Conservation (phyloP, 2,888 invertebrate species). For the Acronicta psi region DNA sequence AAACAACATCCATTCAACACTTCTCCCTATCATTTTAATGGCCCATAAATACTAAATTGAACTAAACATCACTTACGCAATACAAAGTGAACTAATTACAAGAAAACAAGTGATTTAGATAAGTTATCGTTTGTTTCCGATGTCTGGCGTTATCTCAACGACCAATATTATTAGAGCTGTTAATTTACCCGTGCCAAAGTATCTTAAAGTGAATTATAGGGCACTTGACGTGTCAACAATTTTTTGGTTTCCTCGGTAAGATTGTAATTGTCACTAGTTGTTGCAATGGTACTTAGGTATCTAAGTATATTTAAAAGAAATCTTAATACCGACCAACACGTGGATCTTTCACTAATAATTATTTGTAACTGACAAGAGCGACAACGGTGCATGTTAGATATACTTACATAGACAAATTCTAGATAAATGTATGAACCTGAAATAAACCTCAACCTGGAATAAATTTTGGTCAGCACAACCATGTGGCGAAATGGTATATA, state of each 20-base stretch:
- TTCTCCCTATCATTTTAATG: conserved; percentile 30
- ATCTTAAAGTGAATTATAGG: conserved; percentile 42
- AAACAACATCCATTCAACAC: conserved; percentile 42
- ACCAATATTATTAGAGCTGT: conserved; percentile 52
- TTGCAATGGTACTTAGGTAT: too few species aligned
- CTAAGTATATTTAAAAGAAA: too few species aligned
- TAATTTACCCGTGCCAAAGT: conserved; percentile 42
- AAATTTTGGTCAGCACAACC: neutral
- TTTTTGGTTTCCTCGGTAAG: conserved; percentile 14
- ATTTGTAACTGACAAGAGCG: too few species aligned
- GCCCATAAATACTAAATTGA: conserved; percentile 51
- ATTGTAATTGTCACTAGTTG: conserved; percentile 25
- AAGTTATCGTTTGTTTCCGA: conserved; percentile 68
- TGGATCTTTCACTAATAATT: too few species aligned
- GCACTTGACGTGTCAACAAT: conserved; percentile 35
- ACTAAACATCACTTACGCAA: conserved; percentile 55
- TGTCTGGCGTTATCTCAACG: conserved; percentile 59
- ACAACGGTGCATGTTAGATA: too few species aligned
- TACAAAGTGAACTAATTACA: conserved; percentile 67
- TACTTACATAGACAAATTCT: too few species aligned
- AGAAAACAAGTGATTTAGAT: conserved; percentile 77
- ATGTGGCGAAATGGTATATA: too few species aligned
- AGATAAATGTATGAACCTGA: too few species aligned
- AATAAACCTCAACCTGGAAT: too few species aligned
- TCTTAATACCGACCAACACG: too few species aligned